phyloP scores from a whole-genome alignment of 2,888 invertebrate genomes.

The Melanchra persicariae region DNA sequence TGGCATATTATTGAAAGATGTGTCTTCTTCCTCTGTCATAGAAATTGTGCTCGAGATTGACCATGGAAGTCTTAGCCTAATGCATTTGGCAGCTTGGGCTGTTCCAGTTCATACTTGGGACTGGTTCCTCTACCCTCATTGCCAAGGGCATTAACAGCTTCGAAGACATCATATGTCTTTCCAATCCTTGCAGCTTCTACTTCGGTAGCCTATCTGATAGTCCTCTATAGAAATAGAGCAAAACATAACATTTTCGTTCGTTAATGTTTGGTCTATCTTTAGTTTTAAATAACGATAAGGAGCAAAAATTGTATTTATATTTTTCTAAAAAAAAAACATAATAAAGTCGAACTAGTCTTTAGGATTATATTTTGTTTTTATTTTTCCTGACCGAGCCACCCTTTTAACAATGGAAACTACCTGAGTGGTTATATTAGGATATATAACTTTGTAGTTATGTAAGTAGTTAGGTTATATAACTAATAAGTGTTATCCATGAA shows the following conservation, averaged over 20 bases:
- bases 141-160: neutral
- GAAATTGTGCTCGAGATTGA: constrained; percentile 28
- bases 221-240: neutral
- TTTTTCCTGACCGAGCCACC: neutral
- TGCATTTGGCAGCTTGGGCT: neutral
- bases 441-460: no score
- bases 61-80: neutral
- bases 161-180: neutral
- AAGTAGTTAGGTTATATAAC: no score
- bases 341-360: constrained; percentile 68
- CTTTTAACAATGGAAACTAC: neutral
- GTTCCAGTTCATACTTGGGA: neutral
- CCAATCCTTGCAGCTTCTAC: neutral
- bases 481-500: no score
- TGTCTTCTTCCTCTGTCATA: no score
- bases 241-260: constrained; percentile 8
- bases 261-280: constrained; percentile 21
- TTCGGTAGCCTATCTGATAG: neutral
- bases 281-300: constrained; percentile 33
- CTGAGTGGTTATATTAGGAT: no score
- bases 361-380: constrained; percentile 53
- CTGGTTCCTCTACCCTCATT: neutral
- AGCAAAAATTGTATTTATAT: constrained; percentile 59
- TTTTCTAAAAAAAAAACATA: constrained; percentile 57
- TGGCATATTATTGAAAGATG: no score